These are phyloP conservation scores for Petrophora chlorosata DNA, from an alignment of 2,888 invertebrate genomes.

Conservation along the genomic window DNA sequence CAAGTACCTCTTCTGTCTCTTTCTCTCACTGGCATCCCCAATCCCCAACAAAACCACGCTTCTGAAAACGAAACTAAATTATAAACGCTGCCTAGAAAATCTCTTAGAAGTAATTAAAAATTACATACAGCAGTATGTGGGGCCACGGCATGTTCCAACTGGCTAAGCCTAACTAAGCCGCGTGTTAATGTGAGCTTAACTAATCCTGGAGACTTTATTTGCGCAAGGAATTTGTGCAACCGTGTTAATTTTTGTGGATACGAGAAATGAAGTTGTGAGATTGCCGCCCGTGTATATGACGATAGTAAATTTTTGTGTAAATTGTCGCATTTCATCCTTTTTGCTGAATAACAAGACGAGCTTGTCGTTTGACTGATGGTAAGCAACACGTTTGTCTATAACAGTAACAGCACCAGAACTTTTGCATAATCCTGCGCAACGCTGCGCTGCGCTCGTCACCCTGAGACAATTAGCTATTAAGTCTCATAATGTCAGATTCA, in stretches of 20 bases:
- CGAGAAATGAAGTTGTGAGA: too few species aligned
- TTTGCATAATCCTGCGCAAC: too few species aligned
- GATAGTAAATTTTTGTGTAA: too few species aligned
- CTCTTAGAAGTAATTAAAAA: neutral
- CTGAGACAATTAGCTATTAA: too few species aligned
- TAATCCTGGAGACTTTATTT: slow-evolving; percentile 39
- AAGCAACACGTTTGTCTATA: too few species aligned
- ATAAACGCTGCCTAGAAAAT: neutral
- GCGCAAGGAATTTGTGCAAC: slow-evolving; percentile 44
- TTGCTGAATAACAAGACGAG: too few species aligned
- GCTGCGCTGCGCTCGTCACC: too few species aligned
- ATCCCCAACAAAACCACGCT: slow-evolving; percentile 37
- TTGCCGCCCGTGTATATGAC: too few species aligned
- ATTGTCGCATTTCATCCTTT: too few species aligned
- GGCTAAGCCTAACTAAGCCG: slow-evolving; percentile 25
- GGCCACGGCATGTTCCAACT: slow-evolving; percentile 21
- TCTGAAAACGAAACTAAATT: slow-evolving; percentile 40
- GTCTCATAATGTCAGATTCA: too few species aligned
- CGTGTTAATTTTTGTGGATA: slow-evolving; percentile 21
- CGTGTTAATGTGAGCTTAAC: slow-evolving; percentile 29
- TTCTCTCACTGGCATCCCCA: slow-evolving; percentile 45
- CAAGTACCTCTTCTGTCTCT: slow-evolving; percentile 66
- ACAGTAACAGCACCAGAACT: too few species aligned
- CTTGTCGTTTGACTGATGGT: too few species aligned
- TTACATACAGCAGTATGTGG: slow-evolving; percentile 22